Base-by-base conservation (phyloP, 2,888 invertebrate species). In the Drosophila recens region DNA sequence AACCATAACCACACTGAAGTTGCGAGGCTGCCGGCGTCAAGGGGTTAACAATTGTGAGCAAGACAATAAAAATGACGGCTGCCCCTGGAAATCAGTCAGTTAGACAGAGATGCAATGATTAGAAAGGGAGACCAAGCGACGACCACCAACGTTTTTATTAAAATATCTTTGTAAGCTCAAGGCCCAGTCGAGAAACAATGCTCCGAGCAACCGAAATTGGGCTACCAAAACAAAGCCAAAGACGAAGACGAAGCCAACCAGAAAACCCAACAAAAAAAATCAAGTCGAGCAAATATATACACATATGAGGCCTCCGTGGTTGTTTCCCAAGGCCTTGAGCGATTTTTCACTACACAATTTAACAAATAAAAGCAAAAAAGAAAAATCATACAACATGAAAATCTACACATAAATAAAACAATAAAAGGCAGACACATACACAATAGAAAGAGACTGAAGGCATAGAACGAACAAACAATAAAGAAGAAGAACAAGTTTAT, bases 331-430 rank as follows among this genome's bases (percentile, higher is more conserved):
- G 62, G 80, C 90, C 83, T 86, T 70, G 68, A 67, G 89, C 89
- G 72, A 88, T 82, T 79, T 87, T 90, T 82, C 82, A 88, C 89
- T 75, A 86, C 83, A 86, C 83, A 90, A 79, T 86, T 88, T 80
- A 90, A 76, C 86, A 86, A 88, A 88, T 83, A 90, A 88, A 87
- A 82, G 68, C 69, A 70, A 68, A 74, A 56, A 63, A 46, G 43
- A 52, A 72, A 67, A 69, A 80, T 77, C 83, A 68, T 68, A 66
- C 67, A 67, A 76, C 73, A 85, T 72, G 76, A 72, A 74, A 79
- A 68, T 76, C 75, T 76, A 72, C 85, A 85, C 72, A 89, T 72
- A 88, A 90, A 90, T 86, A 86, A 86, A 90, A 90, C 90, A 86
- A 86, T 86, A 90, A 88, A 90, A 87, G 70, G 46, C 67, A 56